Percentiles rank a stretch among this genome's conserved stretches.
phyloP scores from a whole-genome alignment of 2,888 invertebrate genomes.

The Cynaeus angustus region DNA sequence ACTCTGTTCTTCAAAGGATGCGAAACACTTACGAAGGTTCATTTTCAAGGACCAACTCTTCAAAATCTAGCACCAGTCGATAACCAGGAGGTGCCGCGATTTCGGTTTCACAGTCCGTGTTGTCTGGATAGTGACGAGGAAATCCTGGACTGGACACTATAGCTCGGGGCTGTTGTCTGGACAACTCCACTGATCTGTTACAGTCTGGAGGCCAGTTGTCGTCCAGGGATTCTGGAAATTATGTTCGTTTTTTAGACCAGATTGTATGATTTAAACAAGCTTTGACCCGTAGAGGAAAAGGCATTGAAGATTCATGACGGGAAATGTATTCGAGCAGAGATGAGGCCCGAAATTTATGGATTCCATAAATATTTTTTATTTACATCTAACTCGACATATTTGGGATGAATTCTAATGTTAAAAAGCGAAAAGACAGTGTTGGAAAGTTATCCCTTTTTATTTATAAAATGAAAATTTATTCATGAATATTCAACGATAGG shows the following conservation, averaged over 20 bases:
- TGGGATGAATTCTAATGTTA: too few relatives aligned
- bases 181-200: slow-evolving; percentile 80
- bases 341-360: slow-evolving; percentile 36
- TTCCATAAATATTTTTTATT: slow-evolving; percentile 40
- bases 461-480: too few relatives aligned
- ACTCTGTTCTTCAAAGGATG: slow-evolving; percentile 24
- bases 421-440: not conserved
- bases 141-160: slow-evolving; percentile 87
- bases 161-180: slow-evolving; percentile 79
- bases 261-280: slow-evolving; percentile 19
- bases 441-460: not conserved
- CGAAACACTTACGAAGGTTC: slow-evolving; percentile 81
- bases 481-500: too few relatives aligned
- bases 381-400: slow-evolving; percentile 17
- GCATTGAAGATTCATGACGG: slow-evolving; percentile 40
- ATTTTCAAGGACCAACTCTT: slow-evolving; percentile 84
- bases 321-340: slow-evolving; percentile 39
- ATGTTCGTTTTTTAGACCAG: slow-evolving; percentile 10
- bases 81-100: slow-evolving; percentile 81
- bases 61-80: slow-evolving; percentile 83
- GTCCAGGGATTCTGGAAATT: slow-evolving; percentile 70
- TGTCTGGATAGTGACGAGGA: slow-evolving; percentile 85
- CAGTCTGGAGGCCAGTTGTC: slow-evolving; percentile 75
- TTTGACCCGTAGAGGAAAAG: slow-evolving; percentile 9
- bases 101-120: slow-evolving; percentile 82